Base-by-base conservation (phyloP, 2,888 invertebrate species). In the Heteromyza rotundicornis region DNA sequence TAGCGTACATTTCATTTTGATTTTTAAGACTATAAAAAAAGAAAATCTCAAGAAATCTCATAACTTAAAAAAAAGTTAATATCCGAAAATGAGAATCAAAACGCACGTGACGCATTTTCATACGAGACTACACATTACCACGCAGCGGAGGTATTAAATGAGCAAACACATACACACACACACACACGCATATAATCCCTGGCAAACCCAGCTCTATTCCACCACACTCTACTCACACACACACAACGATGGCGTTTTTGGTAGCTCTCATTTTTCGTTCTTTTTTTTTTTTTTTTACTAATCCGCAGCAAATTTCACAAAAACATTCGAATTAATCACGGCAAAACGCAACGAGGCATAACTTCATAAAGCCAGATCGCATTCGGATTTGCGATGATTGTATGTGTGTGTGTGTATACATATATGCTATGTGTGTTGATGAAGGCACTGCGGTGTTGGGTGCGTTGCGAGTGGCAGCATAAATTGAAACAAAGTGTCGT, bases 331-430 rank as follows among this genome's bases (percentile, higher is more conserved):
- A 52, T 69, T 66, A 67, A 64, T 67, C 61, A 67, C 63, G 54
- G 62, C 47, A 55, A 61, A 67, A 66, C 53, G 60, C 68, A 68
- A 62, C 59, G 60, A 66, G 64, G 57, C 65, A 62, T 65, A 63
- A 65, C 60, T 64, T 63, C 58, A 63, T 66, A 63, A 64, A 58
- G 44, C 7, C 23, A 24, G 49, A 55, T 56, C 50, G 22, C 19
- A 59, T 56, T 55, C 10, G 40, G 14, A 27, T 58, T 10, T 35
- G 40, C 24, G 47, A 35, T 40, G 10, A 2, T 14, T 53, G 10
- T 27, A 36, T 50, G 20, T 22, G 20, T 17, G n/a, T 32, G 20
- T 5, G 51, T 50, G 47, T 54, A 35, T 32, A 32, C 27, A 27
- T 27, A 27, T 40, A n/a, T n/a, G 40, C 10, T 32, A n/a, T 40